A percentile compares a stretch with the other conserved stretches of the same genome.
phyloP scores from a whole-genome alignment of 2,797 vertebrate genomes.

The Onychomys leucogaster region DNA sequence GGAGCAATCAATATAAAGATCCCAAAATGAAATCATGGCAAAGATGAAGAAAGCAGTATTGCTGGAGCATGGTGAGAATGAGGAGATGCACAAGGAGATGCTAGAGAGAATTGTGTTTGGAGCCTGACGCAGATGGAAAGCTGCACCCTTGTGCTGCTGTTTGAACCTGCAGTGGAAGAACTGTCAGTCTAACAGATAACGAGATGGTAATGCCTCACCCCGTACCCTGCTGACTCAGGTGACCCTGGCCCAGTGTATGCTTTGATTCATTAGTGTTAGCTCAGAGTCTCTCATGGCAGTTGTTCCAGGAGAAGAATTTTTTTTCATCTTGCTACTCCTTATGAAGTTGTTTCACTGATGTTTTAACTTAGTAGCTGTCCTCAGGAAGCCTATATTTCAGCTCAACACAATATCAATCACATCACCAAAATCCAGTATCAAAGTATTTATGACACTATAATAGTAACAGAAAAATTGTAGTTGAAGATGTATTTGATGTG shows the following conservation, averaged over 20 bases:
- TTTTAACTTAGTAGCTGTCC: background rate
- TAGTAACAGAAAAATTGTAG: background rate
- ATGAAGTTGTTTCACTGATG: background rate
- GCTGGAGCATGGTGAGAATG: background rate
- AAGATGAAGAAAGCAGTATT: background rate
- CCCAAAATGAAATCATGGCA: background rate
- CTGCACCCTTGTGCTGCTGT: background rate
- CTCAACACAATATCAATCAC: background rate
- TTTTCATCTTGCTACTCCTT: background rate
- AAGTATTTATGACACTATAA: background rate
- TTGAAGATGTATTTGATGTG: background rate
- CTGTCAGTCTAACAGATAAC: background rate
- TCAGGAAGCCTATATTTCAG: background rate
- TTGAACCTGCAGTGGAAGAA: background rate
- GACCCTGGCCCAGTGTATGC: background rate
- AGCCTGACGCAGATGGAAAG: background rate
- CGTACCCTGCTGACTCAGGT: background rate
- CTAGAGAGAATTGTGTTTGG: background rate
- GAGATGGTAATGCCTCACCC: background rate
- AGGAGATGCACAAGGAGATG: background rate
- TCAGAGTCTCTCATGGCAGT: background rate
- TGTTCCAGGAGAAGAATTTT: background rate
- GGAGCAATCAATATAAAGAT: background rate
- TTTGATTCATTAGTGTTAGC: background rate
- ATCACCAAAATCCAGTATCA: background rate